Evolutionary conservation across 2,888 invertebrate genomes (phyloP).

Genomic region (Ernsta delagoae): DNA sequence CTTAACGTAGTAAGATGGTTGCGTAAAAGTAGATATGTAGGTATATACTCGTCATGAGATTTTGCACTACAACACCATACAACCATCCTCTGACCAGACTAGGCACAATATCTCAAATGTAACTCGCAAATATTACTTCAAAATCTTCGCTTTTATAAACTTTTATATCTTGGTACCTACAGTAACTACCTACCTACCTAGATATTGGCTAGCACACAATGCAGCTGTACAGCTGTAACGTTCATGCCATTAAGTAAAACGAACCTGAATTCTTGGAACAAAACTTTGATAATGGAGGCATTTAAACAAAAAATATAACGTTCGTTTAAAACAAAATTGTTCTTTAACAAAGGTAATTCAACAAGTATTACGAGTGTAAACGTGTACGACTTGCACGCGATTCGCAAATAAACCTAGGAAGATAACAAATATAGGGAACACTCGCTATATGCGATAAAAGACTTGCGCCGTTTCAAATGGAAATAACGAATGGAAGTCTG

Average conservation of each 20-base stretch:
- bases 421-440: slow-evolving; percentile 71
- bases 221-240: slow-evolving; percentile 11
- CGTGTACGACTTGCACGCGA: slow-evolving; percentile 70
- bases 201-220: too few species aligned
- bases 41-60: too few species aligned
- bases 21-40: too few species aligned
- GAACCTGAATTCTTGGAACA: slow-evolving; percentile 27
- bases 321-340: slow-evolving; percentile 49
- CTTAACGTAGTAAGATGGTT: too few species aligned
- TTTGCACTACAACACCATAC: too few species aligned
- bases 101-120: too few species aligned
- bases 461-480: slow-evolving; percentile 65
- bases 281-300: slow-evolving; percentile 18
- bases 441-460: slow-evolving; percentile 74
- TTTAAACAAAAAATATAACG: slow-evolving; percentile 45
- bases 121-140: too few species aligned
- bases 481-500: slow-evolving; percentile 69
- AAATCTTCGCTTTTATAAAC: not conserved
- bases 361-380: slow-evolving; percentile 66
- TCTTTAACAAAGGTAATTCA: slow-evolving; percentile 66
- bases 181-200: not conserved
- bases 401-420: slow-evolving; percentile 80
- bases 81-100: too few species aligned
- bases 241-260: slow-evolving; percentile 13
- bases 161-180: slow-evolving; percentile 25